These are phyloP conservation scores for Drosophila mojavensis DNA, from an alignment of 1,140 invertebrate species.

Conservation along the genomic window DNA sequence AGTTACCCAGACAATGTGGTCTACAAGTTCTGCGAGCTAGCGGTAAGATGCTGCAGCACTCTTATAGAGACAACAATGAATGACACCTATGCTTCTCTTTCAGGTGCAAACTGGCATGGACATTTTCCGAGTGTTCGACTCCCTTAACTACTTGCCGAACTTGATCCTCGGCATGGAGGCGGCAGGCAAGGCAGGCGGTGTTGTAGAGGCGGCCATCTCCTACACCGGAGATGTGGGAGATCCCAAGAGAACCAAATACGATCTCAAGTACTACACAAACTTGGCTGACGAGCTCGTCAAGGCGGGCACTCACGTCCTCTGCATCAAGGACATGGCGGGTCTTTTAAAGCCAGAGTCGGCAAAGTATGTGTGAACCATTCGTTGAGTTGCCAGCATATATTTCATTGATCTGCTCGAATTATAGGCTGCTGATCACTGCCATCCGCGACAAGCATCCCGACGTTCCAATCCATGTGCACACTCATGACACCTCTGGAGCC, in stretches of 20 bases:
- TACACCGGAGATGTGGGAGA: conserved; percentile 99
- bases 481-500: conserved; percentile 98
- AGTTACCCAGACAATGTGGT: conserved; percentile 99
- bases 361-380: conserved; percentile 83
- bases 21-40: conserved; percentile 96
- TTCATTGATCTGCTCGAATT: background rate
- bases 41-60: conserved; percentile 85
- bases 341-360: conserved; percentile 97
- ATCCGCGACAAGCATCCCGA: conserved; percentile 97
- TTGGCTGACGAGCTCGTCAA: conserved; percentile 97
- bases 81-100: conserved; percentile 73
- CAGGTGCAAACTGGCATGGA: conserved; percentile 98
- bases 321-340: conserved; percentile 99
- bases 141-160: conserved; percentile 99
- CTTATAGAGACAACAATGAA: background rate
- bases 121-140: conserved; percentile 99
- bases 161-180: conserved; percentile 99
- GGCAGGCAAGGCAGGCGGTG: conserved; percentile 97
- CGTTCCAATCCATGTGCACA: conserved; percentile 99
- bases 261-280: conserved; percentile 97
- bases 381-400: background rate
- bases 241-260: conserved; percentile 95
- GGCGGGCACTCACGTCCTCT: conserved; percentile 96
- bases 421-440: conserved; percentile 92
- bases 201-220: conserved; percentile 98